Evolutionary conservation across 2,888 invertebrate genomes (phyloP).

Genomic region (Drosophila bunnanda): DNA sequence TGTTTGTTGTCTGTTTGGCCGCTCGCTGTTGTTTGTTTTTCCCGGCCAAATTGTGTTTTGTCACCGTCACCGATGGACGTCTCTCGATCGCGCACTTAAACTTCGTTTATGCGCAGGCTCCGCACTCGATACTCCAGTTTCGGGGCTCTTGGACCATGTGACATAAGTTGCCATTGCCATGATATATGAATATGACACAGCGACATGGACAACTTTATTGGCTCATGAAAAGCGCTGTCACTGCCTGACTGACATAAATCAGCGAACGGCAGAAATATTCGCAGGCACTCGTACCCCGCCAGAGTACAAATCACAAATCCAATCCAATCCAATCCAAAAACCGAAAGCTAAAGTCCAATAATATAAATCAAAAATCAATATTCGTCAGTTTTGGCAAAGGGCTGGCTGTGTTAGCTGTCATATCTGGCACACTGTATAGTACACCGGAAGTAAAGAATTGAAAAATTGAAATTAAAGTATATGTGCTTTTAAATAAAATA

Average conservation of each 20-base stretch:
- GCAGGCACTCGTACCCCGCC: conserved; percentile 31
- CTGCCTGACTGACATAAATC: conserved; percentile 79
- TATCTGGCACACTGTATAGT: not conserved
- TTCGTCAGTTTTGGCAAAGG: conserved; percentile 35
- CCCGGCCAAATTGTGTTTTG: conserved; percentile 73
- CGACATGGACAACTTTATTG: conserved; percentile 79
- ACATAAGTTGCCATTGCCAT: conserved; percentile 75
- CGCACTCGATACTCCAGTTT: conserved; percentile 48
- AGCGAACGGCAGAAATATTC: conserved; percentile 52
- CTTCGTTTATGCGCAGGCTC: conserved; percentile 66
- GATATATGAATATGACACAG: conserved; percentile 81
- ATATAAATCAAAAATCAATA: conserved; percentile 76
- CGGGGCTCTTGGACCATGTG: conserved; percentile 52
- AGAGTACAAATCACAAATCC: conserved; percentile 19
- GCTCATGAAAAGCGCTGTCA: conserved; percentile 81
- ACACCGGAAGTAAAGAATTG: not conserved
- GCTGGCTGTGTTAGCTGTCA: conserved; percentile 23
- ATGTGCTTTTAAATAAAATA: not conserved
- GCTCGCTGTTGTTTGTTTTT: conserved; percentile 39
- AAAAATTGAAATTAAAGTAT: not conserved
- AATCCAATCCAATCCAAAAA: conserved; percentile 21
- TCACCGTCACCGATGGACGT: conserved; percentile 62
- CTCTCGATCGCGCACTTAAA: conserved; percentile 72
- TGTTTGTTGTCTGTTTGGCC: conserved; percentile 7
- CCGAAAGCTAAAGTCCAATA: conserved; percentile 38